Percentiles rank a stretch among this genome's conserved stretches.
Evolutionary conservation across 1,140 invertebrate genomes (phyloP).

Genomic region (Drosophila simulans): DNA sequence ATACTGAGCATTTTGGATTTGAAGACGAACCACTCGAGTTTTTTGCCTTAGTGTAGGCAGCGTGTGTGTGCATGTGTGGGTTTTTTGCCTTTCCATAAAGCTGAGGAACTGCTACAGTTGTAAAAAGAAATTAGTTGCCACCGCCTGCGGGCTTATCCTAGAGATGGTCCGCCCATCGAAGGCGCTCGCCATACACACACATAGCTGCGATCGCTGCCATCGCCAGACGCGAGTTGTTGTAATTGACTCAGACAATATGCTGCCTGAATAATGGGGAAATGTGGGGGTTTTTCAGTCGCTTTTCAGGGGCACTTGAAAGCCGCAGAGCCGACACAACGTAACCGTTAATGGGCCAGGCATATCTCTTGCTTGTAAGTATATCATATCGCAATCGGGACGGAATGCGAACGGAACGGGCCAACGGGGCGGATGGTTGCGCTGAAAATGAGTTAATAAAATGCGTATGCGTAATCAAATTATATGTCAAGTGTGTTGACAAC

Average conservation of each 20-base stretch:
- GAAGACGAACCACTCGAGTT: neutral
- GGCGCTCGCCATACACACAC: neutral
- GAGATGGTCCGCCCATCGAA: constrained; percentile 3
- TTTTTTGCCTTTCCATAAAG: constrained; percentile 59
- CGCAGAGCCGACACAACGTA: constrained; percentile 45
- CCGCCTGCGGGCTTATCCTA: constrained; percentile 14
- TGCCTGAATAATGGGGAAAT: constrained; percentile 20
- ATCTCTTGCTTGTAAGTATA: constrained; percentile 52
- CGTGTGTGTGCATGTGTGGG: constrained; percentile 1
- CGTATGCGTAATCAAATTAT: constrained; percentile 83
- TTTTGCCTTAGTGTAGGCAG: constrained; percentile 1
- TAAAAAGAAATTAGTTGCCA: constrained; percentile 78
- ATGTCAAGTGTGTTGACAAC: constrained; percentile 83
- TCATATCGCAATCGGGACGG: constrained; percentile 68
- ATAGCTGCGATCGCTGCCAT: neutral
- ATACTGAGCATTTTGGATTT: neutral
- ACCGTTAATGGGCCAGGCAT: constrained; percentile 67
- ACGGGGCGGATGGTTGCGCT: constrained; percentile 24
- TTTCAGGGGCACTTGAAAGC: constrained; percentile 32
- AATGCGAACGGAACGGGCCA: neutral
- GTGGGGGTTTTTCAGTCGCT: neutral
- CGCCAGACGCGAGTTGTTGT: constrained; percentile 10
- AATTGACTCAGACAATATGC: constrained; percentile 42
- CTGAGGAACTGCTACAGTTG: constrained; percentile 73
- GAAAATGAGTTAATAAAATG: constrained; percentile 83